Evolutionary conservation across 2,888 invertebrate species (phyloP).

Genomic region (Rhagophthalmus giganteus): DNA sequence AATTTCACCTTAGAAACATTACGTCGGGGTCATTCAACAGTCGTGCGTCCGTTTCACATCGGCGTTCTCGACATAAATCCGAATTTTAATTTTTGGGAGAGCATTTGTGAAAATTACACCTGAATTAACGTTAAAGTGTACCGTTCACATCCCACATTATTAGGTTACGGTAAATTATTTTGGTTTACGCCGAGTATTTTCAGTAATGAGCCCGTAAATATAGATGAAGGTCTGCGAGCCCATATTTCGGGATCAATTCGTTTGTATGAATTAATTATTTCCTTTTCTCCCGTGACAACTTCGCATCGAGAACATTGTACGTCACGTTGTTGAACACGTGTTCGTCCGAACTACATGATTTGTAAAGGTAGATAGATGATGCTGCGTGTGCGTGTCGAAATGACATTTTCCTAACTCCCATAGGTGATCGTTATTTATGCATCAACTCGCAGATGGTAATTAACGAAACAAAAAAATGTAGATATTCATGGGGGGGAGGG

Average conservation of each 20-base stretch:
- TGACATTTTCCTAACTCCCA: slow-evolving; percentile 29
- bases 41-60: no score
- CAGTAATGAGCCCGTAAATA: slow-evolving; percentile 24
- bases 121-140: no score
- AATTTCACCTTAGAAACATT: no score
- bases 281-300: slow-evolving; percentile 19
- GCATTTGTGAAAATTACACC: no score
- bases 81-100: no score
- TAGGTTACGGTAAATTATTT: not conserved
- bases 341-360: slow-evolving; percentile 12
- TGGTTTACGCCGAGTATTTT: not conserved
- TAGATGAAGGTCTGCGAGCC: slow-evolving; percentile 16
- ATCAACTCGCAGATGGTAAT: slow-evolving; percentile 26
- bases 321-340: slow-evolving; percentile 24
- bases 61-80: no score
- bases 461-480: slow-evolving; percentile 27
- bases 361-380: slow-evolving; percentile 8
- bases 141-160: not conserved
- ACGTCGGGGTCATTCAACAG: no score
- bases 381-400: slow-evolving; percentile 24
- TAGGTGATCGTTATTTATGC: slow-evolving; percentile 27
- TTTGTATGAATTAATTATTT: slow-evolving; percentile 25
- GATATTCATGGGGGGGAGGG: no score
- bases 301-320: slow-evolving; percentile 12
- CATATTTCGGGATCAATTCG: slow-evolving; percentile 22